These are phyloP conservation scores for Myopa testacea DNA, from an alignment of 2,888 invertebrate species.

Conservation along the genomic window DNA sequence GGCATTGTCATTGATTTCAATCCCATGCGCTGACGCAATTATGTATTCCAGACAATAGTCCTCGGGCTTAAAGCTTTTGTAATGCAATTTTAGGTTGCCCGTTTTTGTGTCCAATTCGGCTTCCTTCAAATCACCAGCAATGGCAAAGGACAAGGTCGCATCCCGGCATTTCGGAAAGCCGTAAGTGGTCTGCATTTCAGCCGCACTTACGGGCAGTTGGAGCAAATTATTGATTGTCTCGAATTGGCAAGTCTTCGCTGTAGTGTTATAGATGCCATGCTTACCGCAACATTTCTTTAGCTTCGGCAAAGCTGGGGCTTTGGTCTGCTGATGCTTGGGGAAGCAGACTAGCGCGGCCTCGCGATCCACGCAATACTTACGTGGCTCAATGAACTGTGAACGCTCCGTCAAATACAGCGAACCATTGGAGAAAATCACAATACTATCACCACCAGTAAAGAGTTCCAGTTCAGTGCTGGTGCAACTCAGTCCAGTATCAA, in stretches of 20 bases:
- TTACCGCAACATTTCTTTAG: constrained; percentile 79
- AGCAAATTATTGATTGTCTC: constrained; percentile 48
- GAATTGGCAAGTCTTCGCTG: constrained; percentile 68
- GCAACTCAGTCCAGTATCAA: constrained; percentile 27
- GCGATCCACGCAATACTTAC: constrained; percentile 78
- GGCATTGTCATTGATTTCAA: constrained; percentile 44
- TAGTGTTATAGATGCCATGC: constrained; percentile 74
- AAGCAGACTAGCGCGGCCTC: constrained; percentile 75
- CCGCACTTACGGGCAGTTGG: constrained; percentile 49
- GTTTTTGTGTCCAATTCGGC: constrained; percentile 48
- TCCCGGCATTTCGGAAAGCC: constrained; percentile 58
- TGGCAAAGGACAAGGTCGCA: constrained; percentile 52
- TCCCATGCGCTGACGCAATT: constrained; percentile 11
- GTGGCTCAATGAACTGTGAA: constrained; percentile 69
- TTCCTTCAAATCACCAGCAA: constrained; percentile 60
- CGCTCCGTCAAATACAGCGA: constrained; percentile 72
- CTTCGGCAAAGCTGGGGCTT: constrained; percentile 60
- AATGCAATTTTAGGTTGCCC: constrained; percentile 51
- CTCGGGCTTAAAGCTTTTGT: constrained; percentile 50
- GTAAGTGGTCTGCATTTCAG: constrained; percentile 56
- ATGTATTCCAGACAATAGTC: constrained; percentile 62
- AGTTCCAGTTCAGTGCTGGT: constrained; percentile 52
- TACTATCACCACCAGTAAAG: constrained; percentile 63
- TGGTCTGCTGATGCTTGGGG: constrained; percentile 57
- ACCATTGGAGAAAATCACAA: constrained; percentile 76